Evolutionary conservation across 2,888 invertebrate species (phyloP), one percentile per base, ranked within the genome.

Genomic region (Nemotelus nigrinus): DNA sequence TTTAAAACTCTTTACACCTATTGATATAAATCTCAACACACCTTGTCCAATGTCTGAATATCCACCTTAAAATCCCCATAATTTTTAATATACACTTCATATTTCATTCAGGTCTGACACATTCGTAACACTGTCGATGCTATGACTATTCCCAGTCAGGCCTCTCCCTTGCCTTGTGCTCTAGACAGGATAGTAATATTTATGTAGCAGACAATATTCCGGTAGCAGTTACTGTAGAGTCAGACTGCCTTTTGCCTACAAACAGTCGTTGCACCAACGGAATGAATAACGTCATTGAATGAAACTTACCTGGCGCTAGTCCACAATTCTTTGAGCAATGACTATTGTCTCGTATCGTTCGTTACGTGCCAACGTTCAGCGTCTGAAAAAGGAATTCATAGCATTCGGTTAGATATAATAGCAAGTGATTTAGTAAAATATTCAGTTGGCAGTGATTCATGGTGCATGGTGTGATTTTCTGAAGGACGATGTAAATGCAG

Each of bases 231-330:
- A 50, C 6, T 1, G 50, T 50, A 8, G 50, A 8, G 6, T 7
- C 8, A 8, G 50, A 8, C 8, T 50, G 8, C 50, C 25, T 25
- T 25, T 25, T 25, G 25, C 25, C 25, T 25, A 25, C 25, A 25
- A 25, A 25, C 25, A 25, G 25, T 25, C 25, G 25, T 25, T 25
- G 25, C 25, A 25, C 63, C 25, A 2, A 2, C 57, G n/a, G 41
- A 63, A 65, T 65, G 47, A 45, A 65, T 55, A 55, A 70, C 70
- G 41, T 53, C 43, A 39, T 6, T 8, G 43, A 8, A 70, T 43
- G 55, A 55, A 25, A 70, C 70, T 70, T 70, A 70, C 70, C 70
- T 70, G 70, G 70, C 55, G 70, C 53, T 53, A 70, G 70, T 70
- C 70, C 70, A 70, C 55, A 70, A 70, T 70, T 70, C 70, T 44